phyloP scores from a whole-genome alignment of 2,888 invertebrate genomes.

The Melanchra persicariae region DNA sequence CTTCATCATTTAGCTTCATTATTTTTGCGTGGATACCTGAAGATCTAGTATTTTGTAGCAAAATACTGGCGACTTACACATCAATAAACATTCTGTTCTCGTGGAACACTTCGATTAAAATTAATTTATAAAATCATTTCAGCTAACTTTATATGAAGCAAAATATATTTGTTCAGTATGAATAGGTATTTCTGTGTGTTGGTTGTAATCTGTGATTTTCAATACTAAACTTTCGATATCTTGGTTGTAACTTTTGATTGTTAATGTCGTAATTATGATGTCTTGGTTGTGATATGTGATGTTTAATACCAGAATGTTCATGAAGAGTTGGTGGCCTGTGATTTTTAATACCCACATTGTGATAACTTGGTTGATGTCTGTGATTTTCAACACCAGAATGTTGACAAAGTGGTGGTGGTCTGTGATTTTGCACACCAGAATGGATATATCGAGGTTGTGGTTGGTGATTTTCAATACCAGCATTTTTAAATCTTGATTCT shows the following conservation, averaged over 20 bases:
- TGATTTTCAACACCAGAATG: not conserved
- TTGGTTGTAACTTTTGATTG: not conserved
- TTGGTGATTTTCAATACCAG: not conserved
- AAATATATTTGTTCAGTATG: not conserved
- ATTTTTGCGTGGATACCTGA: too few relatives aligned
- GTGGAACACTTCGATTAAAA: not conserved
- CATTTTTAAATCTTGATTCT: not conserved
- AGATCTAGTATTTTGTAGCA: not conserved
- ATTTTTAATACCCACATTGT: not conserved
- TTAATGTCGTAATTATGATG: rapidly evolving
- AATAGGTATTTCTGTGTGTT: not conserved
- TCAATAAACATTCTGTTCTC: not conserved
- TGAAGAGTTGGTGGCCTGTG: not conserved
- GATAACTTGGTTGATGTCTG: not conserved
- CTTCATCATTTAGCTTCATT: not conserved
- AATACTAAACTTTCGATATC: not conserved
- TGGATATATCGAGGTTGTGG: not conserved
- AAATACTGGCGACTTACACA: not conserved
- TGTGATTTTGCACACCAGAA: not conserved
- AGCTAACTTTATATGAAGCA: not conserved
- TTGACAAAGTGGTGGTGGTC: not conserved
- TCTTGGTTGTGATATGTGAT: not conserved
- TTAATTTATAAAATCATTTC: too few relatives aligned
- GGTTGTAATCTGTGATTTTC: not conserved
- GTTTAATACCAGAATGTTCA: too few relatives aligned